Evolutionary conservation across 2,888 invertebrate species (phyloP).

Genomic region (Cheilosia soror): DNA sequence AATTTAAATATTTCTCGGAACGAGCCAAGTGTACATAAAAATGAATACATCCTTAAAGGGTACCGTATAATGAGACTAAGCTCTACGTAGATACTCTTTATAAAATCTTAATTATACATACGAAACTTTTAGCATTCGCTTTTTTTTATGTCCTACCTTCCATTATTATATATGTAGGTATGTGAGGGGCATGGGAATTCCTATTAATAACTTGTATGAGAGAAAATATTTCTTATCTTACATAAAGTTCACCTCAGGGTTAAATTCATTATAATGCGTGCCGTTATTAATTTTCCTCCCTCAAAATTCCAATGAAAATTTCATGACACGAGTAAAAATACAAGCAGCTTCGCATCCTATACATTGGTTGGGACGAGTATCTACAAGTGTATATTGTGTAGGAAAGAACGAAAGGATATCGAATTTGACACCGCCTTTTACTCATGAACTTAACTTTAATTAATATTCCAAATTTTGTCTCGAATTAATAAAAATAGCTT

Average conservation of each 20-base stretch:
- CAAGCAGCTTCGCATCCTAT: slow-evolving; percentile 30
- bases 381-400: not conserved
- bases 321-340: slow-evolving; percentile 43
- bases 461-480: slow-evolving; percentile 66
- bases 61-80: no score
- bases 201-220: slow-evolving; percentile 64
- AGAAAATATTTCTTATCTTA: slow-evolving; percentile 65
- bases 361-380: slow-evolving; percentile 4
- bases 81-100: no score
- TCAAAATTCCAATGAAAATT: slow-evolving; percentile 66
- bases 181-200: slow-evolving; percentile 24
- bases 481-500: slow-evolving; percentile 57
- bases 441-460: slow-evolving; percentile 50
- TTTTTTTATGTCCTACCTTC: no score
- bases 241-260: slow-evolving; percentile 61
- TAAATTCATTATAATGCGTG: slow-evolving; percentile 66
- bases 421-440: slow-evolving; percentile 61
- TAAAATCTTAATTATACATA: no score
- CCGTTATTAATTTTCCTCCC: slow-evolving; percentile 42
- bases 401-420: slow-evolving; percentile 40
- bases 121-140: no score
- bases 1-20: no score
- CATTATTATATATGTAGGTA: no score
- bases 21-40: no score
- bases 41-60: no score